Conservation (phyloP, 2,113 vertebrate genomes). For the Hucho hucho region DNA sequence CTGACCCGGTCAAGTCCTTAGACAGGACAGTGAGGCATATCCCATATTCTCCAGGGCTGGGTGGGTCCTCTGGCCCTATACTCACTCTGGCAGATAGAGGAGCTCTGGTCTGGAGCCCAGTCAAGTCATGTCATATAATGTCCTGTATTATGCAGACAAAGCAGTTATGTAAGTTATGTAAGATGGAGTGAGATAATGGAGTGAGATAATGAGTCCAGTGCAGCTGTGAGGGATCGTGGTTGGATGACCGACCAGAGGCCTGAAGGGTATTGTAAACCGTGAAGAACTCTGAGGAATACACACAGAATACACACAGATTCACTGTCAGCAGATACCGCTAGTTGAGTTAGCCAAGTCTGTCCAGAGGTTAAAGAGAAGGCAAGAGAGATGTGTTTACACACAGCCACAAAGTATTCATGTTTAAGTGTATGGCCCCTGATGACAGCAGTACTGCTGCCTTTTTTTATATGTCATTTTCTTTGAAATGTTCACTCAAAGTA, state of each 20-base stretch:
- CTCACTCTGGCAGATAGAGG: background rate
- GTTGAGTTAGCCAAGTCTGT: background rate
- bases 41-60: background rate
- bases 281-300: background rate
- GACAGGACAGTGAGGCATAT: no score
- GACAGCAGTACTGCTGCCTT: no score
- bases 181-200: slow-evolving; percentile 14
- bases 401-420: background rate
- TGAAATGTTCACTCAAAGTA: background rate
- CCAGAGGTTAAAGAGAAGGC: background rate
- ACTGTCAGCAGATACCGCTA: background rate
- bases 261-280: background rate
- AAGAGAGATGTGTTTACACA: background rate
- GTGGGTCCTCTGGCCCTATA: background rate
- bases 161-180: background rate
- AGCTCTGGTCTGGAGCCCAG: background rate
- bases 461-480: background rate
- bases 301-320: background rate
- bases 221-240: slow-evolving; percentile 15
- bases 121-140: background rate
- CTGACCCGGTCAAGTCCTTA: slow-evolving; percentile 1
- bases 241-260: background rate
- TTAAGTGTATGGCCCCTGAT: no score
- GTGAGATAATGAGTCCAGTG: slow-evolving; percentile 13
- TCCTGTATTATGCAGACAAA: slow-evolving; percentile 7